Base-by-base conservation (phyloP, 2,113 vertebrate genomes). In the Chascanopsetta lugubris region DNA sequence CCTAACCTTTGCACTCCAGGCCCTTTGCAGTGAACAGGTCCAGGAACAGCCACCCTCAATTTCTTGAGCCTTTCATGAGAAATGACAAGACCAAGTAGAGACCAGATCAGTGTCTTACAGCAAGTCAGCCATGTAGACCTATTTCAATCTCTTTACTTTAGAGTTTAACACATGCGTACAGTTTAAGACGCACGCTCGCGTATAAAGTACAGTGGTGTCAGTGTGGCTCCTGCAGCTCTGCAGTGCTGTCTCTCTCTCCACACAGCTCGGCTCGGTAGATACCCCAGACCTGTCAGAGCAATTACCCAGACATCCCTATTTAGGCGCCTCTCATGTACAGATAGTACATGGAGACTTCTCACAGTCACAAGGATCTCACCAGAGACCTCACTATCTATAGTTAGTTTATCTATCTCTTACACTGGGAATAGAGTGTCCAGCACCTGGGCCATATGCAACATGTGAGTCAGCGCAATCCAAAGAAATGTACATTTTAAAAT, bases 251-350 rank as follows among this genome's bases (percentile, higher is more conserved):
- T 54, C 32, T 48, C 30, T 55, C 24, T 64, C n/a, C 32, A 43
- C 54, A 48, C 26, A 71, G 20, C 53, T 66, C 34, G 47, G 80
- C 27, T 62, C 8, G 18, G 51, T 67, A 57, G 24, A 68, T 67
- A 72, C 18, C 40, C 47, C 53, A 53, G 73, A 63, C 63, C 67
- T 77, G 84, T 75, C 84, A 65, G 15, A 72, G 53, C 54, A 50
- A 79, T 84, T 76, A 66, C 32, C 8, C 17, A 75, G 27, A 61
- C 26, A 29, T 72, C 24, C 54, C 42, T 45, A 3, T 38, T 21
- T 0, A 17, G 6, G 9, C 24, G 58, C 2, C 43, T 27, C 26
- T 36, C 26, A 24, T 20, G 45, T 54, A 59, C n/a, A 45, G 4
- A n/a, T 13, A 46, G 24, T 53, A 1, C 32, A 74, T 27, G 26